These are phyloP conservation scores for Dorcus parallelipipedus DNA, from an alignment of 2,888 invertebrate species.

Conservation along the genomic window DNA sequence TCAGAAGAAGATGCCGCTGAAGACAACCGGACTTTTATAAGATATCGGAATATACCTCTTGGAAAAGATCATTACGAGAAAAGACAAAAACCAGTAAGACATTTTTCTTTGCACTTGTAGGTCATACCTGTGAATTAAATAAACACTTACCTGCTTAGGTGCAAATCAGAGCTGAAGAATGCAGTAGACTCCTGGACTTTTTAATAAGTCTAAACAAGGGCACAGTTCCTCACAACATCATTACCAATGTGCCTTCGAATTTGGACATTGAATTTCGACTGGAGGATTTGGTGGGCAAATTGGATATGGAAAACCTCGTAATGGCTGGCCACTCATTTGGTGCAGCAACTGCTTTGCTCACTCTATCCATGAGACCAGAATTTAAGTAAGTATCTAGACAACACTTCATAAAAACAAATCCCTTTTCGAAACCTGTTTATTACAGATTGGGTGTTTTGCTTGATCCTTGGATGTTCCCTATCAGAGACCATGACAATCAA, in stretches of 20 bases:
- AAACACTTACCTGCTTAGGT: conserved; percentile 40
- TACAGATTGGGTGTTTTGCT: conserved; percentile 52
- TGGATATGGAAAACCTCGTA: conserved; percentile 49
- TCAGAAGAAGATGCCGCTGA: conserved; percentile 41
- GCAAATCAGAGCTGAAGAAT: conserved; percentile 52
- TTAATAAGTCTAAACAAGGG: conserved; percentile 52
- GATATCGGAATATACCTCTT: conserved; percentile 40
- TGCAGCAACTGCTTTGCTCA: conserved; percentile 57
- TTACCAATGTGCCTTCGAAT: conserved; percentile 39
- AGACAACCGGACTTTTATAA: conserved; percentile 39
- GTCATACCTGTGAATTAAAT: background rate
- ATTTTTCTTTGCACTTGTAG: background rate
- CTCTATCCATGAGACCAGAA: conserved; percentile 53
- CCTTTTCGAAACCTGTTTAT: conserved; percentile 5
- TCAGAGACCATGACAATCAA: conserved; percentile 50
- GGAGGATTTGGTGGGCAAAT: conserved; percentile 42
- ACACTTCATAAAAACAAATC: no score
- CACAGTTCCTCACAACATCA: conserved; percentile 48
- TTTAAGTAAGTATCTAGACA: conserved; percentile 48
- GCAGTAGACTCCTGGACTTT: conserved; percentile 51
- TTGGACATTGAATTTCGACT: conserved; percentile 34
- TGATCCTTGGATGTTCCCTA: conserved; percentile 62
- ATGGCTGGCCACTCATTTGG: conserved; percentile 67
- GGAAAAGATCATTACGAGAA: conserved; percentile 44
- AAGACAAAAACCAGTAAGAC: conserved; percentile 42